These are phyloP conservation scores for Dolichoris vasculosae DNA, from an alignment of 1,140 invertebrate species.

Conservation along the genomic window DNA sequence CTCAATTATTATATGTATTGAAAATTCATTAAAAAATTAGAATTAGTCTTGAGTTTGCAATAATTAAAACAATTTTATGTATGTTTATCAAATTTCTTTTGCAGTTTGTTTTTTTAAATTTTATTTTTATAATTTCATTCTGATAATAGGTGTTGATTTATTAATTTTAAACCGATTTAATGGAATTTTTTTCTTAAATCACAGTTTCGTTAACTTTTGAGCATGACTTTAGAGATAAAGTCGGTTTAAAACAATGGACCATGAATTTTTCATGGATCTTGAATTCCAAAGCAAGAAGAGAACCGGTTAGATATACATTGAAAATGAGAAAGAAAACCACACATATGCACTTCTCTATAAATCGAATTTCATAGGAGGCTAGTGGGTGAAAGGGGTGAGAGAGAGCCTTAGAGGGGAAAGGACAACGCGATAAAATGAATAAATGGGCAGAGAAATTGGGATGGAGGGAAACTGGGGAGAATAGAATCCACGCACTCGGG, in stretches of 20 bases:
- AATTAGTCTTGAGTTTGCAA: no score
- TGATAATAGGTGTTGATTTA: not conserved
- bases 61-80: no score
- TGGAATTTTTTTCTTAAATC: not conserved
- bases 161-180: not conserved
- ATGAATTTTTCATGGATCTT: slow-evolving; percentile 37
- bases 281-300: not conserved
- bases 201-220: not conserved
- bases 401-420: not conserved
- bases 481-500: slow-evolving; percentile 38
- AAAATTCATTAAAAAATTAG: no score
- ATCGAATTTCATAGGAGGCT: slow-evolving; percentile 39
- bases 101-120: no score
- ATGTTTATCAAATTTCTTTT: no score
- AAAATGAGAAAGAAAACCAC: not conserved
- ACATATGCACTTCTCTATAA: slow-evolving; percentile 31
- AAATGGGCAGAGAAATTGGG: slow-evolving; percentile 8
- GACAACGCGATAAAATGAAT: slow-evolving; percentile 42
- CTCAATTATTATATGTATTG: no score
- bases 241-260: slow-evolving; percentile 7
- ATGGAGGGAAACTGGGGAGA: not conserved
- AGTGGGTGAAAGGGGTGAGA: not conserved
- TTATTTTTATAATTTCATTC: no score
- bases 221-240: not conserved
- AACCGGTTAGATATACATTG: not conserved